Percentiles rank a stretch among this genome's conserved stretches.
phyloP scores from a whole-genome alignment of 2,113 vertebrate genomes.

The Corythaeola cristata region DNA sequence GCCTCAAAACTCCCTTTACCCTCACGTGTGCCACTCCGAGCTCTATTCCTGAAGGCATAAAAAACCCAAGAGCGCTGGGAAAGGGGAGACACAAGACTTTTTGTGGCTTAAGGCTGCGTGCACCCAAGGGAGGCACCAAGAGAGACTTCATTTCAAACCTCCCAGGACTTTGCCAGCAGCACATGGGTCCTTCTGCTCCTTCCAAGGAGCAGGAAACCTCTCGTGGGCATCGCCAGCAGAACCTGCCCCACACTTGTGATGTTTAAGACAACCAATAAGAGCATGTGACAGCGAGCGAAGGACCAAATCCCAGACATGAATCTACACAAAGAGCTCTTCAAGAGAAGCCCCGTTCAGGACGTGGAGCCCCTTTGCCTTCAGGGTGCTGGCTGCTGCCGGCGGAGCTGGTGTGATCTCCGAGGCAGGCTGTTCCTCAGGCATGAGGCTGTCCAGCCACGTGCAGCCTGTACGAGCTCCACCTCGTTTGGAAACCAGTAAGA shows the following conservation, averaged over 20 bases:
- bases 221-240: accelerated
- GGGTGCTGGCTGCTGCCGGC: background rate
- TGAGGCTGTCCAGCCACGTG: background rate
- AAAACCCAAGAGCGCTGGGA: background rate
- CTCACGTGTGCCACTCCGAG: background rate
- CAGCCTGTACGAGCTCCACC: background rate
- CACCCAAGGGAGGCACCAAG: background rate
- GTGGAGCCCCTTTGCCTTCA: background rate
- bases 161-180: background rate
- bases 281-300: no score
- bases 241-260: no score
- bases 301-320: background rate
- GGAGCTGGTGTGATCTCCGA: background rate
- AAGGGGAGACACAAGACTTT: background rate
- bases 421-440: background rate
- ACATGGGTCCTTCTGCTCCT: background rate
- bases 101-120: background rate
- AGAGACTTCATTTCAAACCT: background rate
- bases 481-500: background rate
- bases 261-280: background rate
- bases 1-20: background rate
- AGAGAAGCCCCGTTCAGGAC: background rate
- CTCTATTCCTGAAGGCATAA: background rate
- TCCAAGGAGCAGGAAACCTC: no score
- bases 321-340: background rate